Percentiles rank a stretch among this genome's conserved stretches.
Conservation (phyloP, 2,113 vertebrate species). For the Eira barbara region DNA sequence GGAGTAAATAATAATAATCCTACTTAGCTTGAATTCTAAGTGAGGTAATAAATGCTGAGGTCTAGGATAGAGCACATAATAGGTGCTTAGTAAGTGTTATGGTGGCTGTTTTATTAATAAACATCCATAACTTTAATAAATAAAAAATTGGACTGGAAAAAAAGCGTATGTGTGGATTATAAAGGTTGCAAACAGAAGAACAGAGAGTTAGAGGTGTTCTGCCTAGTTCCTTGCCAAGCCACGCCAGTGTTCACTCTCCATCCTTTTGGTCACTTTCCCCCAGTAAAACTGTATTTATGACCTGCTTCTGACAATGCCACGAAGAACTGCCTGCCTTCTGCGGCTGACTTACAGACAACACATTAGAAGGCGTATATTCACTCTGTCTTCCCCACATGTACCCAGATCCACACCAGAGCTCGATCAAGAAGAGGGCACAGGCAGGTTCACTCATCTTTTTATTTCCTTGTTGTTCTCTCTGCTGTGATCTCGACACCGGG, state of each 20-base stretch:
- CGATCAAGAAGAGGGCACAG: slow-evolving; percentile 73
- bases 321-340: slow-evolving; percentile 73
- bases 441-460: slow-evolving; percentile 79
- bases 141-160: slow-evolving; percentile 58
- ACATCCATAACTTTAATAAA: slow-evolving; percentile 55
- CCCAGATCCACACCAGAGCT: slow-evolving; percentile 71
- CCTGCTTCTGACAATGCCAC: slow-evolving; percentile 63
- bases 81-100: background rate
- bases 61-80: too few relatives aligned
- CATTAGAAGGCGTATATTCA: slow-evolving; percentile 73
- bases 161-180: slow-evolving; percentile 18
- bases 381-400: slow-evolving; percentile 65
- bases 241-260: slow-evolving; percentile 57
- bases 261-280: slow-evolving; percentile 57
- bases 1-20: too few relatives aligned
- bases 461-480: slow-evolving; percentile 74
- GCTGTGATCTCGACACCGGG: background rate
- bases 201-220: background rate
- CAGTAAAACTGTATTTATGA: slow-evolving; percentile 74
- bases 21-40: background rate
- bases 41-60: background rate
- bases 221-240: slow-evolving; percentile 16
- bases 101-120: slow-evolving; percentile 48
- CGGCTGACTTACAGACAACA: slow-evolving; percentile 69
- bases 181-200: background rate